Evolutionary conservation across 1,140 invertebrate genomes (phyloP), one percentile per base, ranked within the genome.

Genomic region (Heterodera carotae): DNA sequence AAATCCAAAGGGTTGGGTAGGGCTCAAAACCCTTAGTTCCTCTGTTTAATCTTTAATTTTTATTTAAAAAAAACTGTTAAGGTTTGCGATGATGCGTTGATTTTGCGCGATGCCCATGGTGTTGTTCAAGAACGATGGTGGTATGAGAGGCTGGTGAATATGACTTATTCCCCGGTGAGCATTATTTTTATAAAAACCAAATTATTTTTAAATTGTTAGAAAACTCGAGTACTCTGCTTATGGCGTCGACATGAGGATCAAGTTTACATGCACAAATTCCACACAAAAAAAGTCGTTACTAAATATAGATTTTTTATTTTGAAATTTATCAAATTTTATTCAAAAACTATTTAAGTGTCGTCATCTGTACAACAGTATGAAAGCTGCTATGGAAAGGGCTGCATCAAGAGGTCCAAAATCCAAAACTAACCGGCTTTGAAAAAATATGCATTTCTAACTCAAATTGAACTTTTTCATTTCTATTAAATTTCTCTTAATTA

Each of bases 121-220:
- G 92, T 94, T 7, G 98, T 99, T 83, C 93, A 97, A 68, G 96
- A 99, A 88, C 91, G 88, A 36, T 99, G 96, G 96, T 99, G 96
- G 96, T 99, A 95, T 90, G 97, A 99, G 88, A 91, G 96, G 71
- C 90, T 99, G 31, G 95, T 99, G 15, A 99, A 99, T 87, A 98
- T 99, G 95, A 98, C 96, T 0, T 99, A 96, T 88, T 96, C 95
- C 83, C 97, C 81, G 34, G 72, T 74, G 39, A 64, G 34, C 33
- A 62, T 12, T 0, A 1, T 43, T 43, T 43, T 43, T 43, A 22
- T 56, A 56, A 10, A 66, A 66, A 66, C 22, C 60, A 66, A 31
- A 66, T 39, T 27, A 66, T 33, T 66, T 22, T 29, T 29, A 31
- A 66, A 66, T 12, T 97, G 0, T 66, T 25, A 74, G 72, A 98